phyloP scores from a whole-genome alignment of 2,888 invertebrate species.

The Seira sanloemensis region DNA sequence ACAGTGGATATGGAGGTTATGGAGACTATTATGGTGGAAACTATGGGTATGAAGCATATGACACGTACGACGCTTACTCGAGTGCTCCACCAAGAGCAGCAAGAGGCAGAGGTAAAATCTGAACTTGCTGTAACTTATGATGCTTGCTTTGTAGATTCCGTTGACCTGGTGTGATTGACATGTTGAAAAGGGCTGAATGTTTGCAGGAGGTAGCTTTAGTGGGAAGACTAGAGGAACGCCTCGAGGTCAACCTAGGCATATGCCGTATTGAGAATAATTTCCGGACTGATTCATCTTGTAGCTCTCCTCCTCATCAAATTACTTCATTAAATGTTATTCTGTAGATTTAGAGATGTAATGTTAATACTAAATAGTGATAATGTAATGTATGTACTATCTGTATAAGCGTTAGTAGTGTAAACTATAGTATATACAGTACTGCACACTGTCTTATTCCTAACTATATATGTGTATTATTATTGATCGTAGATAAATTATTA shows the following conservation, averaged over 20 bases:
- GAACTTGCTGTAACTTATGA: constrained; percentile 68
- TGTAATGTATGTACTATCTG: constrained; percentile 16
- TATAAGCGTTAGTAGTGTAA: no score
- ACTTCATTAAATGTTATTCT: constrained; percentile 20
- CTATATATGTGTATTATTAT: neutral
- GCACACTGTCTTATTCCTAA: neutral
- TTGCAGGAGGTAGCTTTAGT: constrained; percentile 72
- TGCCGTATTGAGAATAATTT: constrained; percentile 71
- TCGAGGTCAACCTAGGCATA: constrained; percentile 72
- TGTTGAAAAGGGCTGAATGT: constrained; percentile 72
- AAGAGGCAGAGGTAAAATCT: constrained; percentile 72
- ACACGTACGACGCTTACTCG: constrained; percentile 79
- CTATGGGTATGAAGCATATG: constrained; percentile 78
- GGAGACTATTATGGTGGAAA: constrained; percentile 69
- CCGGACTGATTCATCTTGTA: constrained; percentile 64
- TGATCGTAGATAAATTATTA: neutral
- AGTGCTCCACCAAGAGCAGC: constrained; percentile 70
- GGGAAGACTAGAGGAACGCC: constrained; percentile 73
- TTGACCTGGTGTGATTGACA: constrained; percentile 68
- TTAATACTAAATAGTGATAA: constrained; percentile 3
- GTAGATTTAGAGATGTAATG: constrained; percentile 24
- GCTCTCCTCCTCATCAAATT: constrained; percentile 61
- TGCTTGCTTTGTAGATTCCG: constrained; percentile 70
- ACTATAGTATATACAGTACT: constrained; percentile 25
- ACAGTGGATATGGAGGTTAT: constrained; percentile 72